A percentile compares a stretch with the other conserved stretches of the same genome.
Evolutionary conservation across 1,140 invertebrate species (phyloP).

Genomic region (Cataglyphis hispanica): DNA sequence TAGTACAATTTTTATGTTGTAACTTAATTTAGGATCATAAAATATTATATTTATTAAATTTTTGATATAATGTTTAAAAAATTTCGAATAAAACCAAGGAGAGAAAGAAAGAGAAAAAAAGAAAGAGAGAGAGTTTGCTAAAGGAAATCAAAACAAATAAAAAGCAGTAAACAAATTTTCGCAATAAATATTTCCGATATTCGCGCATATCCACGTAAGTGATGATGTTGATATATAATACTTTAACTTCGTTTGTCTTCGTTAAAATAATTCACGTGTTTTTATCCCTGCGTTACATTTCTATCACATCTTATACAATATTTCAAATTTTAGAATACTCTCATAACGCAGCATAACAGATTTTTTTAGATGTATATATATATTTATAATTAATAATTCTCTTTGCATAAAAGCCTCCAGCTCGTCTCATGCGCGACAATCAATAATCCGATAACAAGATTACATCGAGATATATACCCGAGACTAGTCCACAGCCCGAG

Average conservation of each 20-base stretch:
- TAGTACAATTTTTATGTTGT: not conserved
- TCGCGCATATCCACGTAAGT: not conserved
- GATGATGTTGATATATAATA: not conserved
- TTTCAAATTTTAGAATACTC: not conserved
- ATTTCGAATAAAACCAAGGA: not conserved
- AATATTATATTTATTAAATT: not conserved
- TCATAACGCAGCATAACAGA: not conserved
- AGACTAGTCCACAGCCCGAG: not conserved
- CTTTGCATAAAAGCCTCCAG: not conserved
- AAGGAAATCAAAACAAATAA: not conserved
- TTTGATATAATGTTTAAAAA: not conserved
- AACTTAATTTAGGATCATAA: not conserved
- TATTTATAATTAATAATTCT: conserved; percentile 21
- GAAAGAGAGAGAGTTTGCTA: not conserved
- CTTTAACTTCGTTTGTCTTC: not conserved
- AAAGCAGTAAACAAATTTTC: not conserved
- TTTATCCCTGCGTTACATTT: not conserved
- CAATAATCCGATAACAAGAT: conserved; percentile 19
- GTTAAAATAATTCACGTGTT: conserved; percentile 4
- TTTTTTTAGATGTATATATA: not conserved
- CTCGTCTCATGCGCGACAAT: not conserved
- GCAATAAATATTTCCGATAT: conserved; percentile 9
- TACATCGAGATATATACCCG: not conserved
- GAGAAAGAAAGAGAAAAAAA: too few species aligned
- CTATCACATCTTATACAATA: too few species aligned